A percentile compares a stretch with the other conserved stretches of the same genome.
Conservation (phyloP, 2,113 vertebrate genomes). For the Ovis canadensis region DNA sequence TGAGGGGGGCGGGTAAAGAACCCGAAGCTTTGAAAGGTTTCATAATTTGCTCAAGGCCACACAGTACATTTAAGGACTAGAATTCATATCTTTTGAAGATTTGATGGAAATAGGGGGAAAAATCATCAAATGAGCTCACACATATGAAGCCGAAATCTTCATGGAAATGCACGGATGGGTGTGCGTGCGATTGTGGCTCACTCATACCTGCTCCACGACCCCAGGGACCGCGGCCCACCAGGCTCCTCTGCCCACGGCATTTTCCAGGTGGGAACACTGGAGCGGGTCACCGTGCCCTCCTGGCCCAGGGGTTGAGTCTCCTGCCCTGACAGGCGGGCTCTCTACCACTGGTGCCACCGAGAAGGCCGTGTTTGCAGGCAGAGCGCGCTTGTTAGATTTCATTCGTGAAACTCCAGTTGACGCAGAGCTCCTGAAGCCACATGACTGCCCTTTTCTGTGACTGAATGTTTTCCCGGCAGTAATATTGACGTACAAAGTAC, state of each 20-base stretch:
- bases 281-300: not conserved
- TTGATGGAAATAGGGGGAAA: not conserved
- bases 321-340: not conserved
- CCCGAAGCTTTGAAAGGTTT: accelerated
- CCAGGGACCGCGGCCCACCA: not conserved
- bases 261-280: not conserved
- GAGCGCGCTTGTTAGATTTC: not conserved
- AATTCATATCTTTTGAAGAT: not conserved
- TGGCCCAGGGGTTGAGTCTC: not conserved
- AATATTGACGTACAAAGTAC: not conserved
- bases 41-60: not conserved
- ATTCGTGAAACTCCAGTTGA: not conserved
- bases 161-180: not conserved
- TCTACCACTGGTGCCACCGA: not conserved
- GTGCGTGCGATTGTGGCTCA: not conserved
- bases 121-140: not conserved
- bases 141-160: accelerated
- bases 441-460: not conserved
- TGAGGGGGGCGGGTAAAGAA: too few species aligned
- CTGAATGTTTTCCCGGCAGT: not conserved
- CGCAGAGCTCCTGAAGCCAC: not conserved
- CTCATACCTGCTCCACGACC: accelerated
- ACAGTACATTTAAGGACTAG: not conserved
- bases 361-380: not conserved
- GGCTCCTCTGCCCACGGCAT: not conserved